A percentile compares a stretch with the other conserved stretches of the same genome.
Conservation (phyloP, 2,113 vertebrate genomes). For the Perca flavescens region DNA sequence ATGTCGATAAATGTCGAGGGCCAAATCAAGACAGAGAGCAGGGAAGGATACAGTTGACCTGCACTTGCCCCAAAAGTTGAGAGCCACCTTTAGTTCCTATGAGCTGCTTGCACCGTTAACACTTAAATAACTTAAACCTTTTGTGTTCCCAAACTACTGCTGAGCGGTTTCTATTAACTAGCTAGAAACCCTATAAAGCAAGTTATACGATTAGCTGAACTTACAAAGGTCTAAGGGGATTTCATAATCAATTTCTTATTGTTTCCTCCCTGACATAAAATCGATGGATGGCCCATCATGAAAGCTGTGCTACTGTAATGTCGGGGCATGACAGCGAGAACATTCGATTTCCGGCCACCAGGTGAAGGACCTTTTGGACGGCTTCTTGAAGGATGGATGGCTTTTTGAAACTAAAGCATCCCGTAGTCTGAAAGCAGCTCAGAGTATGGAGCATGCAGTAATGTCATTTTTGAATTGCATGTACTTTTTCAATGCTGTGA, state of each 20-base stretch:
- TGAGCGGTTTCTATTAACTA: not conserved
- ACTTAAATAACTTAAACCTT: not conserved
- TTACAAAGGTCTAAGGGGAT: slow-evolving; percentile 42
- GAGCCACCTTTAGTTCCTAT: not conserved
- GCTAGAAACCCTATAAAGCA: not conserved
- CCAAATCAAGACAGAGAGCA: not conserved
- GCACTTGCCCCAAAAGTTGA: slow-evolving; percentile 27
- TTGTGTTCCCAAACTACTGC: not conserved
- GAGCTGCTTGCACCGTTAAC: slow-evolving; percentile 10
- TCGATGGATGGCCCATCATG: slow-evolving; percentile 62
- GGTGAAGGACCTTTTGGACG: slow-evolving; percentile 52
- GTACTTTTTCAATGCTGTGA: too few species aligned
- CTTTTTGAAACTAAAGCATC: slow-evolving; percentile 24
- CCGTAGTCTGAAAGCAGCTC: not conserved
- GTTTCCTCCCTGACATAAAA: slow-evolving; percentile 54
- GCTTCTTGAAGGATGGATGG: slow-evolving; percentile 11
- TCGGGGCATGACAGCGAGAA: slow-evolving; percentile 33
- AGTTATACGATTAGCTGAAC: slow-evolving; percentile 22
- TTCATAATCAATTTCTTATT: slow-evolving; percentile 61
- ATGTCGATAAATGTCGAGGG: slow-evolving; percentile 46
- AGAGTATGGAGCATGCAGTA: not conserved
- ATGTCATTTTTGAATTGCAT: too few species aligned
- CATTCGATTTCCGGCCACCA: slow-evolving; percentile 46
- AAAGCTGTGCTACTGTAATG: slow-evolving; percentile 50
- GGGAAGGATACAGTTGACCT: slow-evolving; percentile 21